Conservation (phyloP, 2,888 invertebrate species). For the Theodoxus fluviatilis region DNA sequence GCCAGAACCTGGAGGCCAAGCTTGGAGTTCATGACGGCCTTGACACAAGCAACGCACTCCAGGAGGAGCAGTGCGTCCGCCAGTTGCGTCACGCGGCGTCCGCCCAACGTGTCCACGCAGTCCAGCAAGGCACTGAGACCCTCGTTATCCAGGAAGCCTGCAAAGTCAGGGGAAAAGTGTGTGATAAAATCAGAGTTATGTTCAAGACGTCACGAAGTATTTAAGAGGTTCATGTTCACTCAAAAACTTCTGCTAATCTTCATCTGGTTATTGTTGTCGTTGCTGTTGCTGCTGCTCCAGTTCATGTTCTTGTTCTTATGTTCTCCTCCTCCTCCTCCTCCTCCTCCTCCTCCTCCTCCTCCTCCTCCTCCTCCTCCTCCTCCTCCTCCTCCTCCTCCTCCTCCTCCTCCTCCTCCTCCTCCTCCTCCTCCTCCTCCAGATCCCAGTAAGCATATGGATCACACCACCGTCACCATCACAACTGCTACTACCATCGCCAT, state of each 20-base stretch:
- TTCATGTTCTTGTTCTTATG: slow-evolving; percentile 6
- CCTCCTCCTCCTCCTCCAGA: no score
- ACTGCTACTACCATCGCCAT: no score
- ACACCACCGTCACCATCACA: no score
- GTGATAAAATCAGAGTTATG: neutral
- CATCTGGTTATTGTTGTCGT: neutral
- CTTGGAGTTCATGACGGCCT: slow-evolving; percentile 80
- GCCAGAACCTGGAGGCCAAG: slow-evolving; percentile 94
- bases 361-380: neutral
- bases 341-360: neutral
- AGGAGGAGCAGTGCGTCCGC: slow-evolving; percentile 58
- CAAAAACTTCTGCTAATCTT: no score
- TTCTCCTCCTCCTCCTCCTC: neutral
- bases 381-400: slow-evolving; percentile 16
- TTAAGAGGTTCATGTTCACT: no score
- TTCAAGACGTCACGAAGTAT: neutral
- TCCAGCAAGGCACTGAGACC: slow-evolving; percentile 54
- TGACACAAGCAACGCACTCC: slow-evolving; percentile 61
- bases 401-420: neutral
- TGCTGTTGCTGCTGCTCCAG: neutral
- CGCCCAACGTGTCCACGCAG: slow-evolving; percentile 54
- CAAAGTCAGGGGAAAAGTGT: slow-evolving; percentile 30
- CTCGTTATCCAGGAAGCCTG: slow-evolving; percentile 58
- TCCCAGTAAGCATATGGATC: no score
- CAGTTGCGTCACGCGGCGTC: slow-evolving; percentile 52